A percentile compares a stretch with the other conserved stretches of the same genome.
phyloP scores from a whole-genome alignment of 2,797 vertebrate genomes.

The Tapirus indicus region DNA sequence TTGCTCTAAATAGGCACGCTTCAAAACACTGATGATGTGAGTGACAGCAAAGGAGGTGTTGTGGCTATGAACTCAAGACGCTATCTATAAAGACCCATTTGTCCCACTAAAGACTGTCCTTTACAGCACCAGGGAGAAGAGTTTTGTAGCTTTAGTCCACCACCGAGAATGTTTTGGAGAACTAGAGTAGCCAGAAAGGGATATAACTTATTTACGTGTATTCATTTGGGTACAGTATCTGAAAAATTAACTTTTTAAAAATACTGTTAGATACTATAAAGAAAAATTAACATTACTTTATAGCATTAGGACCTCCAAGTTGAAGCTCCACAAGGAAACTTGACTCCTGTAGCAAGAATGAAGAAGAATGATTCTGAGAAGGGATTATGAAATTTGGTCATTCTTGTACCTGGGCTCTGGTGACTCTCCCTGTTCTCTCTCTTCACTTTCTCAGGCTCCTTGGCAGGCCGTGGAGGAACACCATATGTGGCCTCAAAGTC shows the following conservation, averaged over 20 bases:
- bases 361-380: neutral
- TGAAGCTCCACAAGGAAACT: neutral
- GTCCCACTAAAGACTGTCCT: neutral
- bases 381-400: neutral
- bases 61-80: neutral
- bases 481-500: accelerated
- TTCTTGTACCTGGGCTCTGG: neutral
- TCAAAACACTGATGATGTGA: neutral
- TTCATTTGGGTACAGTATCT: neutral
- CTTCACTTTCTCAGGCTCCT: neutral
- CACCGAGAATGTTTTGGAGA: neutral
- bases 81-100: neutral
- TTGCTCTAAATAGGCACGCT: neutral
- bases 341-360: neutral
- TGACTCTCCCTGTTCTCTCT: neutral
- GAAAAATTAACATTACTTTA: neutral
- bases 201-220: neutral
- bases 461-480: neutral
- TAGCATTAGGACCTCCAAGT: neutral
- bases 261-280: too few species aligned
- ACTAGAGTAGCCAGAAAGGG: neutral
- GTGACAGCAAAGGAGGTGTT: neutral
- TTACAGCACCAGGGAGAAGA: neutral
- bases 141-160: neutral
- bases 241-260: neutral